Percentiles rank a stretch among this genome's conserved stretches.
Conservation (phyloP, 2,797 vertebrate species). For the Falco peregrinus region DNA sequence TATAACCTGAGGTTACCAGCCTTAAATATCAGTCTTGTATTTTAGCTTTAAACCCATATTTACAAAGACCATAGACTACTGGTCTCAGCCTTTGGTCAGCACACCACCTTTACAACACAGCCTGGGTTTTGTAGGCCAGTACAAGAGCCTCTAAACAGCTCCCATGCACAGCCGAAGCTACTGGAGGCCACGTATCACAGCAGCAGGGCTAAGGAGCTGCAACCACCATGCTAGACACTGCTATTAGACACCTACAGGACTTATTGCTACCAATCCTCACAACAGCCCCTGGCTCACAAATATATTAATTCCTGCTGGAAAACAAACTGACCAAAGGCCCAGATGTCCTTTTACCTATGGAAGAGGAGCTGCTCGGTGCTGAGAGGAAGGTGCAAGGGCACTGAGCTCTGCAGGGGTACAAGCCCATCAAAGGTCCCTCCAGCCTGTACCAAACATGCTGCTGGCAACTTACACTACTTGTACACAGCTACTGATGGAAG, state of each 20-base stretch:
- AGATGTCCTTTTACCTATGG: background rate
- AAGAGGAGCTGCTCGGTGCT: background rate
- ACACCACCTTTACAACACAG: background rate
- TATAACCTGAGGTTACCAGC: background rate
- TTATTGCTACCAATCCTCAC: rapidly evolving
- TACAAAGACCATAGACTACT: background rate
- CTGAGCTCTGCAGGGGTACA: background rate
- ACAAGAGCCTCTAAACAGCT: background rate
- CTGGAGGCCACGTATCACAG: background rate
- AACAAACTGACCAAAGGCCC: background rate
- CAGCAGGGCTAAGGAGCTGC: rapidly evolving
- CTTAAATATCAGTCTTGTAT: background rate
- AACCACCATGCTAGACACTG: background rate
- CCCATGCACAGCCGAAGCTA: rapidly evolving
- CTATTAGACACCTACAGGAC: background rate
- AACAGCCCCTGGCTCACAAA: background rate
- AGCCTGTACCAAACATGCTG: background rate
- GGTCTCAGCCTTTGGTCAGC: background rate
- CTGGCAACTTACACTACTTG: background rate
- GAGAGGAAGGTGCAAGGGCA: rapidly evolving
- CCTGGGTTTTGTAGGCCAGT: rapidly evolving
- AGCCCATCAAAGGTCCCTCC: background rate
- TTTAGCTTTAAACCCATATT: background rate
- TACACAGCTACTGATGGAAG: background rate
- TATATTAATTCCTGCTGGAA: rapidly evolving